Evolutionary conservation across 2,888 invertebrate species (phyloP).

Genomic region (Ichneumoninae sp.): DNA sequence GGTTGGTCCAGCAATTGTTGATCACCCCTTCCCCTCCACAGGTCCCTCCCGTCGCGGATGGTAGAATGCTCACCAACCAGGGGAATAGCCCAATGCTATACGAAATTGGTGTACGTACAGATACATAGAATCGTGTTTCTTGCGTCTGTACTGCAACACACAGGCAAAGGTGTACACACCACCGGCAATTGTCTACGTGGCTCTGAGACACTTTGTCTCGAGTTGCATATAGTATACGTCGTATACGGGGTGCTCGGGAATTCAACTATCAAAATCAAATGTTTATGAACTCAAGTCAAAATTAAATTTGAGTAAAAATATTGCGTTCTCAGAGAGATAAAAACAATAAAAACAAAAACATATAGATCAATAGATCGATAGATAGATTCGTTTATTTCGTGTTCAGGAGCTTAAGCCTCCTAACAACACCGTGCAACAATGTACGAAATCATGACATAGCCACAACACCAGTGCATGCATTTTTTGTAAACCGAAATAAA

Average conservation of each 20-base stretch:
- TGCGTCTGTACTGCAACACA: constrained; percentile 16
- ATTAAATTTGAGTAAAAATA: not conserved
- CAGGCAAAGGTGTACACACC: constrained; percentile 5
- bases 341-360: not conserved
- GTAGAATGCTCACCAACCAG: constrained; percentile 35
- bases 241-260: constrained; percentile 8
- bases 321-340: not conserved
- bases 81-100: constrained; percentile 47
- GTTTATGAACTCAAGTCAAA: not conserved
- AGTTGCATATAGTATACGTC: not conserved
- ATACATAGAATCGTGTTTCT: constrained; percentile 5
- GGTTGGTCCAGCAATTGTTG: constrained; percentile 67
- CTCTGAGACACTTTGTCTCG: constrained; percentile 25
- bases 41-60: constrained; percentile 27
- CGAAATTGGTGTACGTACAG: constrained; percentile 40
- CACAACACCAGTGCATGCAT: no score
- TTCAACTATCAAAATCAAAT: not conserved
- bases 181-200: constrained; percentile 32
- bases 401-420: no score
- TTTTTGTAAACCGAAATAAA: no score
- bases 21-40: constrained; percentile 29
- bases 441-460: no score
- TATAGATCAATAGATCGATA: no score
- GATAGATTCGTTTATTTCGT: no score
- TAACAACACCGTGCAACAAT: no score